Evolutionary conservation across 2,888 invertebrate genomes (phyloP).

Genomic region (Ochropleura plecta): DNA sequence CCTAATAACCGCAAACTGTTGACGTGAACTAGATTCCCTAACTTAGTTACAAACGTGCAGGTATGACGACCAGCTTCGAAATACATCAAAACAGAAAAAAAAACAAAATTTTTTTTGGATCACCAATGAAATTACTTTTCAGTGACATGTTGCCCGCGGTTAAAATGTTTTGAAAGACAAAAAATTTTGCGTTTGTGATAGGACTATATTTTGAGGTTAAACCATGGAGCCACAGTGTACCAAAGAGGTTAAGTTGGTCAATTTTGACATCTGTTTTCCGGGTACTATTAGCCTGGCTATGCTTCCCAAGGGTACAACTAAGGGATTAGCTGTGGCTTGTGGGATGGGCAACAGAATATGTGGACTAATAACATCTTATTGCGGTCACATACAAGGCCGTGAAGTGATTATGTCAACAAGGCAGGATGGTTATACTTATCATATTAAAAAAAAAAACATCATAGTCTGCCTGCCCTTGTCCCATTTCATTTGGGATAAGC

Average conservation of each 20-base stretch:
- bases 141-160: constrained; percentile 26
- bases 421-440: background rate
- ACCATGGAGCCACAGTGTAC: constrained; percentile 5
- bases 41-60: constrained; percentile 21
- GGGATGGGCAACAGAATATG: constrained; percentile 17
- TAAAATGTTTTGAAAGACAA: constrained; percentile 18
- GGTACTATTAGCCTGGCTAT: constrained; percentile 24
- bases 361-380: constrained; percentile 44
- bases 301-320: constrained; percentile 38
- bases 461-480: background rate
- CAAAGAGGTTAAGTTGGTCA: constrained; percentile 42
- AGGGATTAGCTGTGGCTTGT: constrained; percentile 37
- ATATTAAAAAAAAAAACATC: background rate
- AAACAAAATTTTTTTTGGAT: constrained; percentile 12
- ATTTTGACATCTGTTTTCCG: constrained; percentile 41
- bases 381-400: constrained; percentile 18
- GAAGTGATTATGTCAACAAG: constrained; percentile 10
- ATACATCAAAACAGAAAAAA: constrained; percentile 24
- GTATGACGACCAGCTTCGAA: constrained; percentile 11
- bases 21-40: constrained; percentile 30
- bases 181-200: background rate
- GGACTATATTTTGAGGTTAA: constrained; percentile 28
- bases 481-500: background rate
- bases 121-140: constrained; percentile 52
- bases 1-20: constrained; percentile 13